Conservation (phyloP, 2,113 vertebrate genomes). For the Stegostoma tigrinum region DNA sequence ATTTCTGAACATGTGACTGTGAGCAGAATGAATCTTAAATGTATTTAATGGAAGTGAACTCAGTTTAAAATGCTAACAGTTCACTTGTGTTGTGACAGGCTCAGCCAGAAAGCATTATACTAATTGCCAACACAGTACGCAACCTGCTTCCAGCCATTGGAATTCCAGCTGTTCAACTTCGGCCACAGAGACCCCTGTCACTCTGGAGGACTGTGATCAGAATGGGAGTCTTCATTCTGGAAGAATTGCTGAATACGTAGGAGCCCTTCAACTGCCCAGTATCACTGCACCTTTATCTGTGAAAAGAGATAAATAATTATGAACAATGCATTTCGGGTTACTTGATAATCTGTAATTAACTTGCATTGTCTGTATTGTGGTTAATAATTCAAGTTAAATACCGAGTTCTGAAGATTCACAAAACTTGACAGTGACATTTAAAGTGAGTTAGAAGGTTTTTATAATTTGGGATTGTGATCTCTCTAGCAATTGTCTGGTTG, state of each 20-base stretch:
- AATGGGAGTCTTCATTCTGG: neutral
- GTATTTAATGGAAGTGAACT: neutral
- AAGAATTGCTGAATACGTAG: constrained; percentile 8
- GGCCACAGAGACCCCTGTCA: neutral
- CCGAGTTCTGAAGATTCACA: neutral
- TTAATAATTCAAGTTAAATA: neutral
- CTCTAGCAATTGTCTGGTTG: neutral
- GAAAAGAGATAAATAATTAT: neutral
- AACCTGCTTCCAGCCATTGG: neutral
- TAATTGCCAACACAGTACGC: neutral
- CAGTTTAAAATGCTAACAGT: neutral
- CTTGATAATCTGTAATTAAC: neutral
- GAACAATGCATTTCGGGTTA: neutral
- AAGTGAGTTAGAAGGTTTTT: neutral
- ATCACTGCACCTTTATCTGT: too few relatives aligned
- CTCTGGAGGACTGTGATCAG: constrained; percentile 1
- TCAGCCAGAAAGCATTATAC: neutral
- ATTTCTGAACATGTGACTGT: neutral
- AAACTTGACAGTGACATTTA: neutral
- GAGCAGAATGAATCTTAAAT: neutral
- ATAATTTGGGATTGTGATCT: neutral
- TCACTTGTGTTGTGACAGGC: neutral
- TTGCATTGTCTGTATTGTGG: neutral
- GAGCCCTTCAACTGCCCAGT: neutral
- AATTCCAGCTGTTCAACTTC: neutral